Evolutionary conservation across 2,113 vertebrate genomes (phyloP).

Genomic region (Pontoporia blainvillei): DNA sequence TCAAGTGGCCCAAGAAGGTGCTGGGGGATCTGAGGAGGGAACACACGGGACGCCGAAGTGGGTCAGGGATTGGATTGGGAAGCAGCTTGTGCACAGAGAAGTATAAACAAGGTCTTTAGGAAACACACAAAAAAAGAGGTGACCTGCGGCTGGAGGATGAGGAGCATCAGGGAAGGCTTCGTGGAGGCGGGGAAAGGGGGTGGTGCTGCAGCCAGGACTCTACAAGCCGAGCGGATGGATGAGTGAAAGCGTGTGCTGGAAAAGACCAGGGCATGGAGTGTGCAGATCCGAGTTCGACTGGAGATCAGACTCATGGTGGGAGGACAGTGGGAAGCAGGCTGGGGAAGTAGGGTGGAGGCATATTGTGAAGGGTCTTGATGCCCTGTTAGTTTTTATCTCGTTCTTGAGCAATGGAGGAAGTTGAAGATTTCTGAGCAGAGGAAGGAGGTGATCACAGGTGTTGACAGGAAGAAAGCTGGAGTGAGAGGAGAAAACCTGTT

Average conservation of each 20-base stretch:
- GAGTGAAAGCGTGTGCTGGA: neutral
- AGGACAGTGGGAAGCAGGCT: neutral
- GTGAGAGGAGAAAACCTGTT: neutral
- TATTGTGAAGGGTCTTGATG: neutral
- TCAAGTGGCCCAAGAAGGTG: neutral
- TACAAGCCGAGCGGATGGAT: neutral
- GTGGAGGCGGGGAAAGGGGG: neutral
- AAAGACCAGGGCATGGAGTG: neutral
- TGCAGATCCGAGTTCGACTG: neutral
- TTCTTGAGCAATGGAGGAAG: neutral
- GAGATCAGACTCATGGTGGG: neutral
- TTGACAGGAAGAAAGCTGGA: neutral
- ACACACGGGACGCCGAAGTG: rapidly evolving
- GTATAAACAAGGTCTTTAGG: neutral
- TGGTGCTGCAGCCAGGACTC: rapidly evolving
- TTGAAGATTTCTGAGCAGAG: neutral
- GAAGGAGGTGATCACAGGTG: neutral
- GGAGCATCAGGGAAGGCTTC: neutral
- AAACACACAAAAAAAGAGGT: neutral
- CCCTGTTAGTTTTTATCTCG: neutral
- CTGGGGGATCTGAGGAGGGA: neutral
- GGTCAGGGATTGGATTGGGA: neutral
- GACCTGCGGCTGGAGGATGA: neutral
- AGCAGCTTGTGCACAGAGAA: neutral
- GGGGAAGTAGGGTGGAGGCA: neutral